These are phyloP conservation scores for Botrylloides violaceus DNA, from an alignment of 23 tunicate species.

Conservation along the genomic window DNA sequence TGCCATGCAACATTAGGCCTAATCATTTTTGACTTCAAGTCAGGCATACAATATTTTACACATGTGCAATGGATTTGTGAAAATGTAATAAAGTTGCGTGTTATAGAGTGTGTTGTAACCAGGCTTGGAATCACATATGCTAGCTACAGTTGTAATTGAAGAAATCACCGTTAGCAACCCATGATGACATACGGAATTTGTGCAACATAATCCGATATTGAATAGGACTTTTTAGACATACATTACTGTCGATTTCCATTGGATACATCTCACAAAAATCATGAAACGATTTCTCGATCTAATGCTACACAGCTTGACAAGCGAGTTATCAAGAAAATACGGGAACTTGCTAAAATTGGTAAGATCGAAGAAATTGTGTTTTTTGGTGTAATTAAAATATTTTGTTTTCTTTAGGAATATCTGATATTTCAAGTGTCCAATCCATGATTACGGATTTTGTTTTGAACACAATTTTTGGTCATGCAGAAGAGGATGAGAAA, in stretches of 20 bases:
- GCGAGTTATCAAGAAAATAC: slow-evolving; percentile 37
- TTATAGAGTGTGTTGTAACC: too few relatives aligned
- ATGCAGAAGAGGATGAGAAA: slow-evolving; percentile 29
- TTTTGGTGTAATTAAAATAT: background rate
- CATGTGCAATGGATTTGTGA: too few relatives aligned
- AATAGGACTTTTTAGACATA: slow-evolving; percentile 32
- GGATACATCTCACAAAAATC: slow-evolving; percentile 11
- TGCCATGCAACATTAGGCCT: too few relatives aligned
- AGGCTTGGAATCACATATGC: too few relatives aligned
- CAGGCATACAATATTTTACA: too few relatives aligned
- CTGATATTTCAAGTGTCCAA: slow-evolving; percentile 31
- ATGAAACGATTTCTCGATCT: background rate
- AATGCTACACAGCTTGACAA: slow-evolving; percentile 31
- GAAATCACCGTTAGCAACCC: too few relatives aligned
- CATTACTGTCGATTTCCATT: slow-evolving; percentile 60
- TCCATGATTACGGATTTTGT: slow-evolving; percentile 49
- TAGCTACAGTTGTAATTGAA: too few relatives aligned
- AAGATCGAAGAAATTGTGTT: background rate
- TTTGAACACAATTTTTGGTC: slow-evolving; percentile 48
- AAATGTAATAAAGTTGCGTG: too few relatives aligned
- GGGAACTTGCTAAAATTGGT: slow-evolving; percentile 46
- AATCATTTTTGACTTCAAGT: too few relatives aligned
- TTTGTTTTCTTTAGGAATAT: slow-evolving; percentile 30
- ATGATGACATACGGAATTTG: too few relatives aligned
- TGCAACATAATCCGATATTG: too few relatives aligned